Conservation (phyloP, 2,113 vertebrate genomes). For the Myotis yumanensis region DNA sequence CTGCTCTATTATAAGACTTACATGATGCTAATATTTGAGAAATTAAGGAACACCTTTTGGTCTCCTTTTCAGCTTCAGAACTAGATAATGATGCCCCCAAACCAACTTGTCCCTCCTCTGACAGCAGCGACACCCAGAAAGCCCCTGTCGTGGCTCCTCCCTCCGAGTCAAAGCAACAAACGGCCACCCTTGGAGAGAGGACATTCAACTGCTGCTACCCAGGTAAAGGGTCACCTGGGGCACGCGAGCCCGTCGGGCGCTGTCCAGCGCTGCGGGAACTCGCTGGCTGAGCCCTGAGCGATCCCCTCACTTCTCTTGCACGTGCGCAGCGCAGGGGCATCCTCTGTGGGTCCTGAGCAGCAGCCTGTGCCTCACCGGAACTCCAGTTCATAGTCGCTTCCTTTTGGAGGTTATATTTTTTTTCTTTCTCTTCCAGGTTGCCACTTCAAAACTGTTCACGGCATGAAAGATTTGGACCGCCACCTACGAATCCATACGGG, state of each 20-base stretch:
- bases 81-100: conserved; percentile 89
- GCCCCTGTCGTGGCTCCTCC: conserved; percentile 56
- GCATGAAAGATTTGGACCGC: conserved; percentile 98
- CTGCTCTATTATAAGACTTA: background rate
- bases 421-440: conserved; percentile 86
- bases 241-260: rapidly evolving
- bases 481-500: conserved; percentile 97
- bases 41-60: background rate
- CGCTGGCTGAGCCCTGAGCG: rapidly evolving
- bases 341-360: background rate
- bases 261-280: rapidly evolving
- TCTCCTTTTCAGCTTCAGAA: conserved; percentile 86
- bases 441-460: conserved; percentile 96
- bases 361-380: rapidly evolving
- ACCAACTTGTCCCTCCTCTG: conserved; percentile 85
- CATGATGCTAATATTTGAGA: background rate
- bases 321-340: rapidly evolving
- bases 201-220: conserved; percentile 94
- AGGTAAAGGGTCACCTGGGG: conserved; percentile 80
- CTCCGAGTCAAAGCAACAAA: conserved; percentile 88
- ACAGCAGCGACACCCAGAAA: conserved; percentile 84
- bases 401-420: background rate
- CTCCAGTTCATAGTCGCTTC: background rate
- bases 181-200: conserved; percentile 88
- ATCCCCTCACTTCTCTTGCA: rapidly evolving